A percentile compares a stretch with the other conserved stretches of the same genome.
Conservation (phyloP, 1,140 invertebrate species). For the Bemisia tabaci region DNA sequence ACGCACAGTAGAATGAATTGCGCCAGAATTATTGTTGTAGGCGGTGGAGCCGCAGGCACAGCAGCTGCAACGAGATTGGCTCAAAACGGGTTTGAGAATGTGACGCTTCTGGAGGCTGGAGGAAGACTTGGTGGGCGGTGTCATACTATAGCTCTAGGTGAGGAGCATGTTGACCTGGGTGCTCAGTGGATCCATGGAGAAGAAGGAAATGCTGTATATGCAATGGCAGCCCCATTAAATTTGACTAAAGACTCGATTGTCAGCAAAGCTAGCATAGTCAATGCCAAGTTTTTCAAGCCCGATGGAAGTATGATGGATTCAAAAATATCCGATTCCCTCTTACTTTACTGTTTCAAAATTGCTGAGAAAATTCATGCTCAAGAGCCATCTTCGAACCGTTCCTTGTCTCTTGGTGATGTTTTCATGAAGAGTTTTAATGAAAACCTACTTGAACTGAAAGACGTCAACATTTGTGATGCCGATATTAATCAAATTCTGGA, state of each 20-base stretch:
- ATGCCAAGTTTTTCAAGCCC: neutral
- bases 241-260: conserved; percentile 5
- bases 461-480: conserved; percentile 21
- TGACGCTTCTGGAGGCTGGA: conserved; percentile 51
- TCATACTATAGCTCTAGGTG: conserved; percentile 32
- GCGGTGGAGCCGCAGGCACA: conserved; percentile 42
- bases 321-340: conserved; percentile 1
- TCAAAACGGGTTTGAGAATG: conserved; percentile 36
- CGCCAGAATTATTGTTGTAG: conserved; percentile 34
- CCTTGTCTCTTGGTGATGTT: conserved; percentile 14
- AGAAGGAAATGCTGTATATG: conserved; percentile 49
- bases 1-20: no score
- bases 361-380: conserved; percentile 7
- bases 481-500: conserved; percentile 22
- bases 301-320: neutral
- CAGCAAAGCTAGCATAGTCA: neutral
- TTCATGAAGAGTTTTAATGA: conserved; percentile 4
- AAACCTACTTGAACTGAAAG: conserved; percentile 11
- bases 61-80: conserved; percentile 39
- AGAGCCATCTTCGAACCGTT: conserved; percentile 15
- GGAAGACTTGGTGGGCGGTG: conserved; percentile 55
- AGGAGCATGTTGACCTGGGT: conserved; percentile 56
- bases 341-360: conserved; percentile 2
- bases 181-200: conserved; percentile 78
- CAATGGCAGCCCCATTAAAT: conserved; percentile 41